Percentiles rank a stretch among this genome's conserved stretches.
These are phyloP conservation scores for Chelonia mydas DNA, from an alignment of 2,797 vertebrate species.

Conservation along the genomic window DNA sequence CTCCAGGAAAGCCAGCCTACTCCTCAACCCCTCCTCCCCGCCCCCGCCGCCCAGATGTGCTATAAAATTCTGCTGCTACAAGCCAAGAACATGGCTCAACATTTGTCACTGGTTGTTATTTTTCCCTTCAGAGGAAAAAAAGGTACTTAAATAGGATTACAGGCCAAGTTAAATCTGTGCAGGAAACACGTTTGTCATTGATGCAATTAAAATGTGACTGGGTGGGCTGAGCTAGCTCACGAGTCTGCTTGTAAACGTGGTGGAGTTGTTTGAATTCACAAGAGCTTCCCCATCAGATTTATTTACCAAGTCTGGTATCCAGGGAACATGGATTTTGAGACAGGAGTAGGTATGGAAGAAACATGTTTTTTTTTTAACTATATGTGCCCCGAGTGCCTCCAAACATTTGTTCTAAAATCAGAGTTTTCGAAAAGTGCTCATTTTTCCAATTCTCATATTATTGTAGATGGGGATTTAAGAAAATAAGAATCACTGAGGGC, in stretches of 20 bases:
- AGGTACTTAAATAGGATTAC: neutral
- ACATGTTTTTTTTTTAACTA: conserved; percentile 19
- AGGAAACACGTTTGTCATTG: conserved; percentile 7
- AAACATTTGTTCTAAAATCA: conserved; percentile 13
- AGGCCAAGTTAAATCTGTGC: conserved; percentile 37
- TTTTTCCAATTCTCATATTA: conserved; percentile 7
- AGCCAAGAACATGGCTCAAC: conserved; percentile 4
- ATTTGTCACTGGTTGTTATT: neutral
- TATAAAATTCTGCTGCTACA: neutral
- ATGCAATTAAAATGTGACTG: conserved; percentile 22
- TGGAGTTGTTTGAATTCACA: conserved; percentile 46
- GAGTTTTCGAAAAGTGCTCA: conserved; percentile 1
- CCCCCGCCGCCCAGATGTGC: neutral
- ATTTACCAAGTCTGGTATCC: conserved; percentile 37
- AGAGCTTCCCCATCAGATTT: conserved; percentile 43
- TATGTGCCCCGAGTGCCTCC: neutral
- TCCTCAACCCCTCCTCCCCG: neutral
- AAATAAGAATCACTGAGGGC: neutral
- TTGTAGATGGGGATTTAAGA: neutral
- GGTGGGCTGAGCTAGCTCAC: neutral
- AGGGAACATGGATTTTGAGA: conserved; percentile 51
- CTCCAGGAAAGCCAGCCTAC: neutral
- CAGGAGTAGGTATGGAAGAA: neutral
- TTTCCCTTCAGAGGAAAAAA: neutral
- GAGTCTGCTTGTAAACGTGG: neutral